Conservation (phyloP, 2,797 vertebrate genomes). For the Syndactyla subalaris region DNA sequence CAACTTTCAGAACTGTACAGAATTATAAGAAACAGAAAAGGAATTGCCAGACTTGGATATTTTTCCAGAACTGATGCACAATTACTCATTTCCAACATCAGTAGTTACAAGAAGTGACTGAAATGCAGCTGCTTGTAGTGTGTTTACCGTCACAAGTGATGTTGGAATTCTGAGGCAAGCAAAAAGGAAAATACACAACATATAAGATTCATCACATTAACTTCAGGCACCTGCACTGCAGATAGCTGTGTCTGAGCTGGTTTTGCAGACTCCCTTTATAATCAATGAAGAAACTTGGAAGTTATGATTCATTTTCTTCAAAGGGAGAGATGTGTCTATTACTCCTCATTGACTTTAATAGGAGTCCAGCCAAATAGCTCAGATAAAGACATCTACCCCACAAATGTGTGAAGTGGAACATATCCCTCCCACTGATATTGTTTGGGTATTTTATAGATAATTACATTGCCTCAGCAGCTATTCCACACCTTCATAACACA, state of each 20-base stretch:
- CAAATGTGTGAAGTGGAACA: conserved; percentile 26
- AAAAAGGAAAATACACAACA: background rate
- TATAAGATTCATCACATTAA: conserved; percentile 8
- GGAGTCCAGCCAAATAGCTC: conserved; percentile 23
- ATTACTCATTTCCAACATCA: background rate
- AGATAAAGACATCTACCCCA: conserved; percentile 25
- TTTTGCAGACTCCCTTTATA: background rate
- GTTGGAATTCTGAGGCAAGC: conserved; percentile 17
- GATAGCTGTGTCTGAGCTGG: background rate
- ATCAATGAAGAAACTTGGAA: background rate
- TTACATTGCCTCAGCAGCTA: conserved; percentile 40
- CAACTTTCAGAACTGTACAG: background rate
- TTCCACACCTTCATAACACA: conserved; percentile 14
- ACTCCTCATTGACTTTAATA: conserved; percentile 10
- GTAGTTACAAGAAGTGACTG: background rate
- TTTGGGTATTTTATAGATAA: conserved; percentile 37
- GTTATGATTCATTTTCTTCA: conserved; percentile 35
- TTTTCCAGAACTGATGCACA: conserved; percentile 13
- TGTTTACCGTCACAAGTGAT: background rate
- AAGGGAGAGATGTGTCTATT: conserved; percentile 7
- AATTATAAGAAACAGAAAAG: background rate
- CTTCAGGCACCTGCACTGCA: background rate
- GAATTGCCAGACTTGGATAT: background rate
- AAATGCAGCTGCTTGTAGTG: background rate
- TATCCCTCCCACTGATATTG: conserved; percentile 29